Percentiles rank a stretch among this genome's conserved stretches.
Conservation (phyloP, 1,140 invertebrate species). For the Drosophila novamexicana region DNA sequence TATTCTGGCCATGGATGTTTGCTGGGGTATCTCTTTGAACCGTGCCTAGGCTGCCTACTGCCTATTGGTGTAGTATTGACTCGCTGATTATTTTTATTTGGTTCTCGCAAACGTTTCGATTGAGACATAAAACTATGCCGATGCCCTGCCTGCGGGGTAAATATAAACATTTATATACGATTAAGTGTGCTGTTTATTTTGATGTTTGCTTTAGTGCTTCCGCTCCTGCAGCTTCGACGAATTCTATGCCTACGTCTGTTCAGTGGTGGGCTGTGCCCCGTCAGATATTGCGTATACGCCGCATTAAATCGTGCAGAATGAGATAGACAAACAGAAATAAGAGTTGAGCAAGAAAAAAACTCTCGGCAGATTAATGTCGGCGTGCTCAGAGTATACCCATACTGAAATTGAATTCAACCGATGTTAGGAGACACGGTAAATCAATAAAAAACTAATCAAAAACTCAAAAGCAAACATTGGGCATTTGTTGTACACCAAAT, state of each 20-base stretch:
- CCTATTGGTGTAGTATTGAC: constrained; percentile 59
- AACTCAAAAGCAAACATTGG: constrained; percentile 60
- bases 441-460: constrained; percentile 77
- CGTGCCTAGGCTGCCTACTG: constrained; percentile 3
- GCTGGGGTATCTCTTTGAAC: constrained; percentile 13
- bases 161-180: constrained; percentile 81
- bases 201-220: constrained; percentile 81
- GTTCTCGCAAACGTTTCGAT: constrained; percentile 62
- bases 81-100: constrained; percentile 82
- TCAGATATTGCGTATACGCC: constrained; percentile 62
- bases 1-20: constrained; percentile 23
- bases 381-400: constrained; percentile 11
- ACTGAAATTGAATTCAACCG: constrained; percentile 43
- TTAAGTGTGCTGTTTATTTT: constrained; percentile 81
- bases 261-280: not conserved
- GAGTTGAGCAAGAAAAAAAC: constrained; percentile 30
- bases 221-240: constrained; percentile 41
- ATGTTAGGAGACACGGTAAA: constrained; percentile 46
- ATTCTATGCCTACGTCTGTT: constrained; percentile 6
- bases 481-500: constrained; percentile 52
- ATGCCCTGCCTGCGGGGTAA: constrained; percentile 44
- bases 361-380: constrained; percentile 51
- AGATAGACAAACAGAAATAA: constrained; percentile 53
- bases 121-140: constrained; percentile 80
- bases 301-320: constrained; percentile 70